Base-by-base conservation (phyloP, 2,113 vertebrate genomes). In the Herpetotheres cachinnans region DNA sequence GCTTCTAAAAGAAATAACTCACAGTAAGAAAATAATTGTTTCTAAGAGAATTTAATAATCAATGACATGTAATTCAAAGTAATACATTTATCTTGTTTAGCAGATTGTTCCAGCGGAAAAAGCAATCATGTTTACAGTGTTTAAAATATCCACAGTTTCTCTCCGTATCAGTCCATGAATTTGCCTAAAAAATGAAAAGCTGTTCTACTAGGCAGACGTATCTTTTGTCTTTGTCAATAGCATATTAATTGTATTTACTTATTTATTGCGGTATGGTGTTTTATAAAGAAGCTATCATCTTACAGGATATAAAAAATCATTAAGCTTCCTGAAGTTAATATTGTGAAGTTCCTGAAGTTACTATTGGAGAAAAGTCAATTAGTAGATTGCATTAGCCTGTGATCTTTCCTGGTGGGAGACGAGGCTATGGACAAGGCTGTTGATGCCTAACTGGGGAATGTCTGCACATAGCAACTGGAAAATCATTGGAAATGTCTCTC, bases 71-170 rank as follows among this genome's bases (percentile, higher is more conserved):
- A 95, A 93, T 90, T 93, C 44, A 70, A 82, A 80, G 58, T 69
- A 85, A 71, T 90, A 36, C 58, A 87, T 89, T 95, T 95, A 74
- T 93, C 70, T 85, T 11, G 18, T n/a, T 79, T 94, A 73, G 40
- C 22, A 88, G 66, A 29, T 54, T 92, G 22, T 55, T 94, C 46
- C 25, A 7, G 19, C 0, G 0, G 50, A 82, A 91, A 65, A 82
- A 91, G n/a, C 77, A 90, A 44, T 85, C 49, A 29, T 34, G 7
- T 55, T 42, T 85, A 27, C 50, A 59, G 42, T 65, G 27, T 62
- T 94, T 86, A 72, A 89, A 82, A 55, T 42, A 80, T 27, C 22
- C 5, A 26, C 17, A n/a, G 30, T 58, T 93, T 76, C 14, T 86
- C 34, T 90, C 20, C 56, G 70, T 77, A 72, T 10, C 15, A 29